Percentiles rank a stretch among this genome's conserved stretches.
Conservation (phyloP, 1,140 invertebrate genomes). For the Meloidogyne floridensis region DNA sequence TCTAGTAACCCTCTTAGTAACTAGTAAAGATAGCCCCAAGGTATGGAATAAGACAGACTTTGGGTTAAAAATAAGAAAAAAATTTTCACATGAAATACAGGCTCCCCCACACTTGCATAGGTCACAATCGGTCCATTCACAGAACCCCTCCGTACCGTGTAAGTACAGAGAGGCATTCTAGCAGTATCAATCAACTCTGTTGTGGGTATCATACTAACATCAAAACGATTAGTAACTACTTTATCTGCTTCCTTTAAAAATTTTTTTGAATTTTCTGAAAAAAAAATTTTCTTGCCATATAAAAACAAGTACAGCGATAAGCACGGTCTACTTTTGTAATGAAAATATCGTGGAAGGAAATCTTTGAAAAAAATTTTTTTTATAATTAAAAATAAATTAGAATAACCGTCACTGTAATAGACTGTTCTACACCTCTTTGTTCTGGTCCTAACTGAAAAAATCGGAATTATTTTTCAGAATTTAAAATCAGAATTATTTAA, state of each 20-base stretch:
- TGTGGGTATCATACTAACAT: slow-evolving; percentile 63
- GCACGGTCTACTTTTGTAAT: slow-evolving; percentile 65
- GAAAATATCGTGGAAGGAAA: slow-evolving; percentile 62
- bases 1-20: no score
- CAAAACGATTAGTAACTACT: slow-evolving; percentile 58
- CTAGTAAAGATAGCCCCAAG: not conserved
- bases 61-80: no score
- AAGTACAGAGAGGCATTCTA: slow-evolving; percentile 62
- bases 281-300: slow-evolving; percentile 49
- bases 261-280: not conserved
- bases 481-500: no score
- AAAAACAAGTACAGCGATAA: slow-evolving; percentile 64
- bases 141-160: slow-evolving; percentile 55
- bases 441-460: slow-evolving; percentile 60
- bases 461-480: not conserved
- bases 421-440: slow-evolving; percentile 61
- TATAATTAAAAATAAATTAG: no score
- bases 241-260: slow-evolving; percentile 48
- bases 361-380: not conserved
- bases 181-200: slow-evolving; percentile 65
- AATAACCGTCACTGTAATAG: slow-evolving; percentile 54
- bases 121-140: slow-evolving; percentile 61
- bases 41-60: not conserved
- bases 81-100: slow-evolving; percentile 59
- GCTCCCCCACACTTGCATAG: slow-evolving; percentile 61